Evolutionary conservation across 2,797 vertebrate genomes (phyloP), one percentile per base, ranked within the genome.

Genomic region (Emydoidea blandingii): DNA sequence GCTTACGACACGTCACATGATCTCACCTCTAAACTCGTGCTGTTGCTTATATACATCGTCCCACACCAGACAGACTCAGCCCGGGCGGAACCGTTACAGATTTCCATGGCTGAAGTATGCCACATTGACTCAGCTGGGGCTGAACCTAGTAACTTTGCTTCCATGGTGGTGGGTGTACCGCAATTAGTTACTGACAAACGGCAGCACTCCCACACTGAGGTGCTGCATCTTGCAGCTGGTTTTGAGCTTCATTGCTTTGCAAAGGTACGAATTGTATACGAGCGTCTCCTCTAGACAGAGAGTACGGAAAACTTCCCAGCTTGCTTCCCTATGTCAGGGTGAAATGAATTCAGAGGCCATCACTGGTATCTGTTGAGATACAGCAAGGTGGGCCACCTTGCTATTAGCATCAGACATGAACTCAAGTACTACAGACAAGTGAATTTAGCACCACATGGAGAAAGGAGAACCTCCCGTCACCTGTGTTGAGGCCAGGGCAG

Each of bases 81-180:
- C 57, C 3, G 12, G 29, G 57, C 44, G 12, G 29, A 7, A 65
- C 34, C 31, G 16, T 18, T 4, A 34, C 16, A 65, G 34, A 34
- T 34, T 19, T 65, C 34, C 34, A 65, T 8, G 34, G 62, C 8
- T n/a, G 34, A 65, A 8, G 34, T 8, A 2, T 31, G 16, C 34
- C 16, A 14, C 29, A 31, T 59, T 14, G 12, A 31, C 29, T 15
- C 29, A 31, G 57, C 25, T 15, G 31, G 57, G 57, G 29, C 27
- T 14, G 27, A 59, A 31, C 57, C 57, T 31, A 65, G 16, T n/a
- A n/a, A n/a, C 34, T n/a, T n/a, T n/a, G 62, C 34, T 65, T 10
- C 16, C 34, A 19, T 1, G 8, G 62, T 5, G 4, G 34, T 18
- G 34, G 34, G 8, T 4, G 7, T 8, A 18, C 62, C 9, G 2